Evolutionary conservation across 2,797 vertebrate species (phyloP), one percentile per base, ranked within the genome.

Genomic region (Spinus pinus): DNA sequence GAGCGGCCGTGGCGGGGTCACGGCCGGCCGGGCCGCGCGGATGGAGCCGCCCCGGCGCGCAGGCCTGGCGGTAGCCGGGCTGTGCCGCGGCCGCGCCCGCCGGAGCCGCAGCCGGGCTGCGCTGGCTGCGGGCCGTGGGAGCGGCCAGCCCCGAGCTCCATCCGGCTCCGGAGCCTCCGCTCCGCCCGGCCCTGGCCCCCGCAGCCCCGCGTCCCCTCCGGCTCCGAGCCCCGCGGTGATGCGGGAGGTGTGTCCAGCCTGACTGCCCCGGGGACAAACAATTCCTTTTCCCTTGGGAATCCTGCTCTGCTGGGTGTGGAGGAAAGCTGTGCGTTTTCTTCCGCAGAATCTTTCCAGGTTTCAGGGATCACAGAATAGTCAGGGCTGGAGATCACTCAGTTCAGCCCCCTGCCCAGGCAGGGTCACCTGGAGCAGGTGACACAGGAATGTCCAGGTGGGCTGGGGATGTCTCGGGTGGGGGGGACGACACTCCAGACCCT

Each of bases 341-440:
- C 3, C 18, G 0, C 6, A 3, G 1, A 20, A 1, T 3, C 19
- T 24, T 19, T 0, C 2, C 8, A 3, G 20, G 28, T 2, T 13
- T 37, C 9, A 0, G 39, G 22, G 14, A 0, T 80, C n/a, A 4
- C 14, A 0, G 37, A 10, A 3, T 8, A n/a, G 61, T 9, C n/a
- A 37, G 46, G 39, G 50, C 37, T 50, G 58, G 35, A 7, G 15
- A 11, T 44, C 2, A 0, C 19, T 62, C 19, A 10, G 37, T 37
- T 7, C 31, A 2, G 0, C 2, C 22, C 5, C 3, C 21, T 41
- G 27, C 22, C 54, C 57, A 11, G 57, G 65, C 41, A 56, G 64
- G 41, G 33, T 6, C 73, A 16, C 57, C 42, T 27, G 57, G 42
- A 24, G 50, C 57, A 4, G 50, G 42, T 49, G 65, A 2, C 41